phyloP scores from a whole-genome alignment of 2,113 vertebrate species.

The Dermatemys mawii region DNA sequence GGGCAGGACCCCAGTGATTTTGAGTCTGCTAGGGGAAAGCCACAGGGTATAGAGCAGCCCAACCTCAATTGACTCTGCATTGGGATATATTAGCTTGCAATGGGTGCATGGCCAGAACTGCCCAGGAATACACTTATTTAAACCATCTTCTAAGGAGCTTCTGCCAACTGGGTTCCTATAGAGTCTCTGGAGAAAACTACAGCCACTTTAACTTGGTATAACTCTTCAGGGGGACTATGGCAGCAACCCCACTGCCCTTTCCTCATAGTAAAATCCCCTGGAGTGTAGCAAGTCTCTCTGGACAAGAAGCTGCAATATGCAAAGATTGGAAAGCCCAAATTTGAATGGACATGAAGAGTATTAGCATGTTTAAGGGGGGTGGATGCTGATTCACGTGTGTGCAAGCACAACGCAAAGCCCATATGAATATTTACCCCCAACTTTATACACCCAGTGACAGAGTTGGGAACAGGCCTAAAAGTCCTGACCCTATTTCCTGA shows the following conservation, averaged over 20 bases:
- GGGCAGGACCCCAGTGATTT: neutral
- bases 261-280: accelerated
- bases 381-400: neutral
- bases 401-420: neutral
- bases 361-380: neutral
- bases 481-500: neutral
- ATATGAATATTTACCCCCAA: neutral
- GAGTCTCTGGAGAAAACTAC: neutral
- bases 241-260: neutral
- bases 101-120: too few species aligned
- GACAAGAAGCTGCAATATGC: neutral
- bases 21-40: neutral
- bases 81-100: too few species aligned
- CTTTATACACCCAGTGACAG: neutral
- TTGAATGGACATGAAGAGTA: neutral
- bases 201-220: neutral
- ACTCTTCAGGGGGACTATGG: neutral
- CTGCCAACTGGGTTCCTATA: neutral
- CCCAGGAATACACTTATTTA: neutral
- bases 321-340: neutral
- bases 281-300: neutral
- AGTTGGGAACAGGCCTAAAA: neutral
- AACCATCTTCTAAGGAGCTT: neutral
- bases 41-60: neutral
- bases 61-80: neutral